Base-by-base conservation (phyloP, 2,797 vertebrate genomes). In the Bovichtus variegatus region DNA sequence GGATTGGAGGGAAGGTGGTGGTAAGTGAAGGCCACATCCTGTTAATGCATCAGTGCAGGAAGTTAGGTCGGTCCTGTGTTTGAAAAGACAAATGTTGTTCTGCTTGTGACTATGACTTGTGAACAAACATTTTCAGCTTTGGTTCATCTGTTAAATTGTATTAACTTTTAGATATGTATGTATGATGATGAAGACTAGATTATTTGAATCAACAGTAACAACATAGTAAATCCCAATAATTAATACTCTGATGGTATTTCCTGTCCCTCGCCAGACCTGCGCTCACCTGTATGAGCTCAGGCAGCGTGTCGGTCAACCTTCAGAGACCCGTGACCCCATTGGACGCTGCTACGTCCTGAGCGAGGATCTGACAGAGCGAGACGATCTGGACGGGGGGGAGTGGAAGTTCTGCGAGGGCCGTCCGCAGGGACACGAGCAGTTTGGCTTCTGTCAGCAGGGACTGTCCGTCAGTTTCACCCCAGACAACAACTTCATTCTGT, bases 321-420 rank as follows among this genome's bases (percentile, higher is more conserved):
- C 97, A 51, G 98, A 99, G 93, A 97, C 98, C 0, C 95, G 97
- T 0, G 97, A 97, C 9, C 96, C 97, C 31, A 97, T 99, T 0
- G 98, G 98, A 0, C 97, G 98, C 55, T 99, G 98, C 91, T 99
- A 97, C 31, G 94, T 99, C 81, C 93, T 99, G 50, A 98, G 97
- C 57, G 96, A 99, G 74, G 97, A 99, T 87, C 93, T 99, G 91
- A 94, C 93, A 0, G 93, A 94, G 84, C 91, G 84, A 0, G 97
- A 99, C 0, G 97, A 98, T 81, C 83, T 97, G 84, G 97, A 98
- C 2, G 97, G 97, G 0, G 98, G 97, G 2, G 97, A 99, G 74
- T 99, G 97, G 98, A 98, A 97, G 69, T 98, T 99, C 91, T 99
- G 98, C 1, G 95, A 98, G 89, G 98, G 98, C 3, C 95, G 98